These are phyloP conservation scores for Psophia crepitans DNA, from an alignment of 2,113 vertebrate species.

Conservation along the genomic window DNA sequence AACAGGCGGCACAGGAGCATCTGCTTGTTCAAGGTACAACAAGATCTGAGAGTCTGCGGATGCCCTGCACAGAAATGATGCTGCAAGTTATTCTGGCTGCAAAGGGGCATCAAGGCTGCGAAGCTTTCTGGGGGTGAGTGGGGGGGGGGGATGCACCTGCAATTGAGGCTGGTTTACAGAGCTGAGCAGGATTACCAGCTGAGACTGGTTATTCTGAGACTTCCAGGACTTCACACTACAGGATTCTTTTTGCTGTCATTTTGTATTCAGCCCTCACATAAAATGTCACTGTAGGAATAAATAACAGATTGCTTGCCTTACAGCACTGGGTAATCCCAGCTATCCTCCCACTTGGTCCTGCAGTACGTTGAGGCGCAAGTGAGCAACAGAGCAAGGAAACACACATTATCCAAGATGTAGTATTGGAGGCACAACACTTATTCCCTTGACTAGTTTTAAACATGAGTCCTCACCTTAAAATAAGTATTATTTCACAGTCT, in stretches of 20 bases:
- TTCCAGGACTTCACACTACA: background rate
- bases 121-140: background rate
- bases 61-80: background rate
- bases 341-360: background rate
- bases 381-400: background rate
- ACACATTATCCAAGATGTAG: background rate
- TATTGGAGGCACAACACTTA: background rate
- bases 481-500: background rate
- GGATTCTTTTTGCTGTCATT: background rate
- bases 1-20: background rate
- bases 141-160: background rate
- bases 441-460: background rate
- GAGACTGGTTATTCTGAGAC: background rate
- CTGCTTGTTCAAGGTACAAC: background rate
- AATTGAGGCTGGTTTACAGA: background rate
- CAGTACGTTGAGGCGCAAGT: accelerated
- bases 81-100: background rate
- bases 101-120: background rate
- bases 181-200: background rate
- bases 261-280: background rate
- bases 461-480: background rate
- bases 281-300: background rate
- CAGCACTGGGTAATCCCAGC: background rate
- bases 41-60: background rate
- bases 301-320: background rate